Percentiles rank a stretch among this genome's conserved stretches.
phyloP scores from a whole-genome alignment of 1,140 invertebrate species.

The Orchestia grillus region DNA sequence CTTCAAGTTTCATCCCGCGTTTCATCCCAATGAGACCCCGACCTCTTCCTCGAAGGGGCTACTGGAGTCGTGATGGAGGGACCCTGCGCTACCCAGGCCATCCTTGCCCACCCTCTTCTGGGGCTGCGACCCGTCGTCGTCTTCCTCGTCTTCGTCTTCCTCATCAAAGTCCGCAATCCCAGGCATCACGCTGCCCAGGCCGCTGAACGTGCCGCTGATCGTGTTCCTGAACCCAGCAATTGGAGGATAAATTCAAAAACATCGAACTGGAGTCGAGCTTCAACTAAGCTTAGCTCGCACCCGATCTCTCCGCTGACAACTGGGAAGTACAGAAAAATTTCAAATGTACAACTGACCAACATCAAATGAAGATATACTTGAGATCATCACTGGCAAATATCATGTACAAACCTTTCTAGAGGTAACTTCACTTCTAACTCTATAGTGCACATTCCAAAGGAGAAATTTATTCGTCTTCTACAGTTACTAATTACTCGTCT shows the following conservation, averaged over 20 bases:
- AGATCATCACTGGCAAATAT: too few relatives aligned
- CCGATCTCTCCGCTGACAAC: too few relatives aligned
- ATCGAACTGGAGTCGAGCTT: background rate
- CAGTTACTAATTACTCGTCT: too few relatives aligned
- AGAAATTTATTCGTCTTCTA: too few relatives aligned
- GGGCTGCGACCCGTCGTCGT: background rate
- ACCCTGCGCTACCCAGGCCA: constrained; percentile 64
- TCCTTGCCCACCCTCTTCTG: constrained; percentile 30
- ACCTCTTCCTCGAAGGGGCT: constrained; percentile 49
- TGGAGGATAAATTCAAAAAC: background rate
- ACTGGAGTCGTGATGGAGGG: constrained; percentile 48
- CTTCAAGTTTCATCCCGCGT: too few relatives aligned
- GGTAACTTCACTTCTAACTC: too few relatives aligned
- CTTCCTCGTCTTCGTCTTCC: constrained; percentile 28
- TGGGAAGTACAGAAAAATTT: too few relatives aligned
- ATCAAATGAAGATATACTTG: too few relatives aligned
- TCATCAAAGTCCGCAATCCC: background rate
- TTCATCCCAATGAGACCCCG: background rate
- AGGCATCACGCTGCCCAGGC: constrained; percentile 25
- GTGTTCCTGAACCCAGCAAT: background rate
- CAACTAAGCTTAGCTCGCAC: too few relatives aligned
- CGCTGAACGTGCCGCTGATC: constrained; percentile 17
- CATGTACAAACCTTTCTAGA: too few relatives aligned
- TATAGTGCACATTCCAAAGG: too few relatives aligned
- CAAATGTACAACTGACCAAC: too few relatives aligned